phyloP scores from a whole-genome alignment of 2,113 vertebrate genomes.

The Myotis lucifugus region DNA sequence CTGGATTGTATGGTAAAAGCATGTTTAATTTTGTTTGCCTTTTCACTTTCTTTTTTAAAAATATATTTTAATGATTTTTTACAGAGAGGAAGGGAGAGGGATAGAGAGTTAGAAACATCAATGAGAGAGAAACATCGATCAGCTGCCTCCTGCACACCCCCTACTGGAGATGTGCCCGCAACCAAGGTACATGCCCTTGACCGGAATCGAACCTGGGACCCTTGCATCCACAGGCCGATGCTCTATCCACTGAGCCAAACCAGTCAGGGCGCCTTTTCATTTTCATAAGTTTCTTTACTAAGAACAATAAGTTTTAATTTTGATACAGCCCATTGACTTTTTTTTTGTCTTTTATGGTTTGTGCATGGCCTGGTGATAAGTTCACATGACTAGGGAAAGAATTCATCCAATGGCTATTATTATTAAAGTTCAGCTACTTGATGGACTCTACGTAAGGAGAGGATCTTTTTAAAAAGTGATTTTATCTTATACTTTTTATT shows the following conservation, averaged over 20 bases:
- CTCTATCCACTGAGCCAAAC: too few species aligned
- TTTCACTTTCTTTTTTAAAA: not conserved
- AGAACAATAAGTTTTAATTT: not conserved
- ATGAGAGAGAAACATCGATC: too few species aligned
- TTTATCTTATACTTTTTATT: slow-evolving; percentile 15
- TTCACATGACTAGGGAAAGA: not conserved
- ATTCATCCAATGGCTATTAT: not conserved
- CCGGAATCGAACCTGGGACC: too few species aligned
- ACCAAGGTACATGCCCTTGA: too few species aligned
- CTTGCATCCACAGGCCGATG: too few species aligned
- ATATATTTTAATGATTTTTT: too few species aligned
- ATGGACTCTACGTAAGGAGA: not conserved
- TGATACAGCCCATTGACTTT: not conserved
- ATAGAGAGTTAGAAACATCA: too few species aligned
- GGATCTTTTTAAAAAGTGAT: not conserved
- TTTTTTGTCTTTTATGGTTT: not conserved
- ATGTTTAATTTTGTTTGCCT: not conserved
- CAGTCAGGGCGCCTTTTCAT: not conserved
- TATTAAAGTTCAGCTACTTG: slow-evolving; percentile 33
- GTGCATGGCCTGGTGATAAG: not conserved
- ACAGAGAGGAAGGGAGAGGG: too few species aligned
- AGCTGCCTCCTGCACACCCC: too few species aligned
- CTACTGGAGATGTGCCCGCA: too few species aligned
- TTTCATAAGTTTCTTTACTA: not conserved
- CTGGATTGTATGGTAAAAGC: not conserved